Percentiles rank a stretch among this genome's conserved stretches.
Evolutionary conservation across 2,888 invertebrate species (phyloP).

Genomic region (Mechanitis messenoides): DNA sequence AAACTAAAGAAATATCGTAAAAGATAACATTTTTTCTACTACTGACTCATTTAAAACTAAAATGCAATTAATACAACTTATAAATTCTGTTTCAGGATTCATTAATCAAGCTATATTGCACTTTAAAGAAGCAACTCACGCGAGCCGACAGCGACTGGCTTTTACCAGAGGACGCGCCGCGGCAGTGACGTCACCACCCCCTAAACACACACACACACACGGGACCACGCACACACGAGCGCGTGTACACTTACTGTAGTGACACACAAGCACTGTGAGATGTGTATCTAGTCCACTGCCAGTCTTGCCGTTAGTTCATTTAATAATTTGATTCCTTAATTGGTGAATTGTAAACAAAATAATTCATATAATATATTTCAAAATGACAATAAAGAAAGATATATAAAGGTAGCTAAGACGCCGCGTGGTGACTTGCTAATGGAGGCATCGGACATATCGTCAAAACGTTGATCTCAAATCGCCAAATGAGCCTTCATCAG

Average conservation of each 20-base stretch:
- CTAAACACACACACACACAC: not conserved
- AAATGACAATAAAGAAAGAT: constrained; percentile 3
- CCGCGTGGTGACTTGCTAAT: constrained; percentile 17
- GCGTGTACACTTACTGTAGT: not conserved
- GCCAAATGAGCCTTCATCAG: constrained; percentile 36
- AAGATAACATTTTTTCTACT: too few relatives aligned
- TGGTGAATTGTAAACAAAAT: not conserved
- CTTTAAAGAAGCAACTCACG: constrained; percentile 80
- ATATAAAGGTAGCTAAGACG: too few relatives aligned
- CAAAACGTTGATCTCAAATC: constrained; percentile 44
- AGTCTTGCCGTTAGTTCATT: not conserved
- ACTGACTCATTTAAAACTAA: not conserved
- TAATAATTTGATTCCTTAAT: not conserved
- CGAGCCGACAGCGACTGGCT: constrained; percentile 75
- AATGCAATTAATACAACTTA: not conserved
- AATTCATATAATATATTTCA: not conserved
- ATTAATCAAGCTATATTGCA: constrained; percentile 80
- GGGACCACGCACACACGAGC: not conserved
- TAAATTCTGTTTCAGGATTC: constrained; percentile 74
- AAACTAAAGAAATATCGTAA: too few relatives aligned
- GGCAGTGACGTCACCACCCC: constrained; percentile 52
- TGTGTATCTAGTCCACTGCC: not conserved
- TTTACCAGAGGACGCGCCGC: constrained; percentile 64
- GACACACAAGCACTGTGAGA: not conserved
- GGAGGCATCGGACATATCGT: constrained; percentile 25